Evolutionary conservation across 2,797 vertebrate species (phyloP).

Genomic region (Sebastes flavidus): DNA sequence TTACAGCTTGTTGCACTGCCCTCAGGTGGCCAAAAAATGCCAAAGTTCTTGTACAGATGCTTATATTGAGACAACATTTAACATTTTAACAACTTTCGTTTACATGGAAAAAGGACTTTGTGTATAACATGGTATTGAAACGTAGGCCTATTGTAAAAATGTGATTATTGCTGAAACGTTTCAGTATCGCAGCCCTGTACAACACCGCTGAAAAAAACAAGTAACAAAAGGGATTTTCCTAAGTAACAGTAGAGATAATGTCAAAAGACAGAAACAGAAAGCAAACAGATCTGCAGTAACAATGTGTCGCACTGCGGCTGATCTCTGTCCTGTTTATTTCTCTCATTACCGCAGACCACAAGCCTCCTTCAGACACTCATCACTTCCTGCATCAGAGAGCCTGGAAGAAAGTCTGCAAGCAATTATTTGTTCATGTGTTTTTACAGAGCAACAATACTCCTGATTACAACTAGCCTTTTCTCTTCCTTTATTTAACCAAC

Average conservation of each 20-base stretch:
- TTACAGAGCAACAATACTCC: neutral
- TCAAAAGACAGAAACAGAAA: neutral
- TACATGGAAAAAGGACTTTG: neutral
- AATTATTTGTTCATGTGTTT: neutral
- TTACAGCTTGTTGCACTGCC: too few relatives aligned
- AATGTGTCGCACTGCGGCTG: constrained; percentile 1
- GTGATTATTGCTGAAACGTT: neutral
- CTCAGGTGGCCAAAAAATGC: neutral
- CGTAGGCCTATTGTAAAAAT: neutral
- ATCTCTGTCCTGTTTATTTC: neutral
- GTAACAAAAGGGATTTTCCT: neutral
- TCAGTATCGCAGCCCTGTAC: neutral
- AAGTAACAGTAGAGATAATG: neutral
- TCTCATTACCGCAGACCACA: constrained; percentile 2
- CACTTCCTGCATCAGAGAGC: neutral
- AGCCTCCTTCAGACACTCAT: neutral
- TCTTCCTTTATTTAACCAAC: neutral
- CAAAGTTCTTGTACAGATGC: neutral
- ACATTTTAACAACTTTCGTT: neutral
- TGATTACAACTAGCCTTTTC: neutral
- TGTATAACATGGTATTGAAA: neutral
- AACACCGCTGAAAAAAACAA: neutral
- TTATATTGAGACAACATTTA: neutral
- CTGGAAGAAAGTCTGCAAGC: neutral
- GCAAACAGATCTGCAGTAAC: constrained; percentile 5